Conservation (phyloP, 37 sponge, comb jelly and placozoan species). For the Diacarnus erythraeanus region DNA sequence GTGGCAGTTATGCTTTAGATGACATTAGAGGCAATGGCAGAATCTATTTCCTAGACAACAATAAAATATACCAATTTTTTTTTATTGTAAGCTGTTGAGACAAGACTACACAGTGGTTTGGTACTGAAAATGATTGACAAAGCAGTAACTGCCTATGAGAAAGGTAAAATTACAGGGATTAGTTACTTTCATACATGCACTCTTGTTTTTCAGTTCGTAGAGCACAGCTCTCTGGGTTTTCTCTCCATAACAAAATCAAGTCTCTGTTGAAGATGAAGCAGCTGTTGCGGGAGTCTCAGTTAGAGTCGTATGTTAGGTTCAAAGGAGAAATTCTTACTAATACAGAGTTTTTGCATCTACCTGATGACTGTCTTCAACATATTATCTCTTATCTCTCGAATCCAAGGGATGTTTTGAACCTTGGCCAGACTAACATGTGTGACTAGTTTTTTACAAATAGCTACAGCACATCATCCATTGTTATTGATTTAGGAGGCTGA, state of each 20-base stretch:
- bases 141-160: conserved; percentile 1
- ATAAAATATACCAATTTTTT: neutral
- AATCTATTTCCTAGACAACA: too few species aligned
- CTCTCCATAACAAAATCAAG: conserved; percentile 30
- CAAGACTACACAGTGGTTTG: conserved; percentile 3
- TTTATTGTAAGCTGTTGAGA: conserved; percentile 6
- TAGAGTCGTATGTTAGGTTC: neutral
- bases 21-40: too few species aligned
- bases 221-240: conserved; percentile 6
- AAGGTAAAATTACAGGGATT: conserved; percentile 9
- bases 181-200: too few species aligned
- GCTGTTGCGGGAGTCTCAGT: neutral
- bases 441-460: neutral
- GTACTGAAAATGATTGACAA: conserved; percentile 21
- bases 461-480: neutral
- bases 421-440: conserved; percentile 30
- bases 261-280: conserved; percentile 26
- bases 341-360: conserved; percentile 8
- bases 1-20: too few species aligned
- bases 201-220: too few species aligned
- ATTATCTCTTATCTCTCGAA: conserved; percentile 28
- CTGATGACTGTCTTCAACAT: conserved; percentile 33
- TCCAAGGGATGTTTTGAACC: conserved; percentile 46
- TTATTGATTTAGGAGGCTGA: conserved; percentile 15
- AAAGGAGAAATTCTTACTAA: too few species aligned